phyloP scores from a whole-genome alignment of 2,113 vertebrate species.

The Oreochromis niloticus region DNA sequence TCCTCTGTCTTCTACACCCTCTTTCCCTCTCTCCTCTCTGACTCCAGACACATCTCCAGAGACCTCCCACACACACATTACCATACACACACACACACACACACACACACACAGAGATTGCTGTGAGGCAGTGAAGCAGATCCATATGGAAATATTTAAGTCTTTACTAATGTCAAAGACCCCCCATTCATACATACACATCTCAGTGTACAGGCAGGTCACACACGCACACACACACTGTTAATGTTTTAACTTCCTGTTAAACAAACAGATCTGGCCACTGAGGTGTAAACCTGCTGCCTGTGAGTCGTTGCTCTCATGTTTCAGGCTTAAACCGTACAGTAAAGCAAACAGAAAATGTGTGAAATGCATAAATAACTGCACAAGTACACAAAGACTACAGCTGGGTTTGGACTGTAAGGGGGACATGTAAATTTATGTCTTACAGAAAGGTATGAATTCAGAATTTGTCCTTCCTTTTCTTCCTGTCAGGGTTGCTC shows the following conservation, averaged over 20 bases:
- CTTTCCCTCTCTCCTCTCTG: background rate
- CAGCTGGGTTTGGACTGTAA: background rate
- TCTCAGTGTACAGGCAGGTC: background rate
- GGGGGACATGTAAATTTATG: background rate
- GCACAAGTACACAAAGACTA: background rate
- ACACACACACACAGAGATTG: background rate
- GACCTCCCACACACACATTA: conserved; percentile 27
- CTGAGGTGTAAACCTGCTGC: background rate
- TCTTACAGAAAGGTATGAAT: background rate
- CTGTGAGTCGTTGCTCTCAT: background rate
- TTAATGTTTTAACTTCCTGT: background rate
- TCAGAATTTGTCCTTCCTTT: background rate
- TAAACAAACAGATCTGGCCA: background rate
- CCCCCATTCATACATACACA: conserved; percentile 15
- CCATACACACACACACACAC: background rate
- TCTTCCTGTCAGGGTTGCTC: background rate
- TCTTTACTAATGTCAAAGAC: conserved; percentile 25
- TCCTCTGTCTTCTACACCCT: background rate
- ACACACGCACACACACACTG: background rate
- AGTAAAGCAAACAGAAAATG: background rate
- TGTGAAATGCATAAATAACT: background rate
- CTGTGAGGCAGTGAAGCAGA: background rate
- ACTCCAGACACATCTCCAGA: conserved; percentile 29
- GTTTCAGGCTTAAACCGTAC: background rate
- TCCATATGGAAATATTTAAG: conserved; percentile 42